Evolutionary conservation across 2,797 vertebrate genomes (phyloP).

Genomic region (Rhabdophis nuchalis): DNA sequence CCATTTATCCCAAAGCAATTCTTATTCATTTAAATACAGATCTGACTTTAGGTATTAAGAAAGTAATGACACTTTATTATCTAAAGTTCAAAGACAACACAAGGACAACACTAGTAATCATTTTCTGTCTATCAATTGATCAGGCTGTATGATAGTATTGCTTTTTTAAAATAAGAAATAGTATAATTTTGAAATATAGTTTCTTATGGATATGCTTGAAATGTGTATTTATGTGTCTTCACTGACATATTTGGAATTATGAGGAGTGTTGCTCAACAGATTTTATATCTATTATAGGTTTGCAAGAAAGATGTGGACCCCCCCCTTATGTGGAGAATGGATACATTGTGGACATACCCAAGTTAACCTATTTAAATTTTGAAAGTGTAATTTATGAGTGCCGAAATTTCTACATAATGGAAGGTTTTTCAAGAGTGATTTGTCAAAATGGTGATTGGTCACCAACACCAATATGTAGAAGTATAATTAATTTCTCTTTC

Average conservation of each 20-base stretch:
- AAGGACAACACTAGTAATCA: not conserved
- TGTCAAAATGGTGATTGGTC: slow-evolving; percentile 52
- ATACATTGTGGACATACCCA: not conserved
- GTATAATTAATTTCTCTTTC: not conserved
- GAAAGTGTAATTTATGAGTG: slow-evolving; percentile 54
- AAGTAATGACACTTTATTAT: not conserved
- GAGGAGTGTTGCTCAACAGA: not conserved
- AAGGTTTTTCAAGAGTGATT: not conserved
- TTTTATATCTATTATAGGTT: not conserved
- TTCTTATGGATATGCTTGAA: not conserved
- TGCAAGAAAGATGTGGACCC: not conserved
- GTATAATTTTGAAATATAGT: not conserved
- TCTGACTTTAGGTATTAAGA: not conserved
- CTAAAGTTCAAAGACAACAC: not conserved
- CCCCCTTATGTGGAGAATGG: not conserved
- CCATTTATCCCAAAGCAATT: too few species aligned
- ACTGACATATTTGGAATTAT: not conserved
- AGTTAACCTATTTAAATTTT: rapidly evolving
- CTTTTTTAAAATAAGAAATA: not conserved
- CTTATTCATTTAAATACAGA: not conserved
- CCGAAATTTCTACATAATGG: not conserved
- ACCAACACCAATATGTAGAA: not conserved
- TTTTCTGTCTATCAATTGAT: not conserved
- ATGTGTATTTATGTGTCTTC: not conserved
- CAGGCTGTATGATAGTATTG: not conserved